Evolutionary conservation across 1,140 invertebrate genomes (phyloP).

Genomic region (Aphelenchoides fujianensis): DNA sequence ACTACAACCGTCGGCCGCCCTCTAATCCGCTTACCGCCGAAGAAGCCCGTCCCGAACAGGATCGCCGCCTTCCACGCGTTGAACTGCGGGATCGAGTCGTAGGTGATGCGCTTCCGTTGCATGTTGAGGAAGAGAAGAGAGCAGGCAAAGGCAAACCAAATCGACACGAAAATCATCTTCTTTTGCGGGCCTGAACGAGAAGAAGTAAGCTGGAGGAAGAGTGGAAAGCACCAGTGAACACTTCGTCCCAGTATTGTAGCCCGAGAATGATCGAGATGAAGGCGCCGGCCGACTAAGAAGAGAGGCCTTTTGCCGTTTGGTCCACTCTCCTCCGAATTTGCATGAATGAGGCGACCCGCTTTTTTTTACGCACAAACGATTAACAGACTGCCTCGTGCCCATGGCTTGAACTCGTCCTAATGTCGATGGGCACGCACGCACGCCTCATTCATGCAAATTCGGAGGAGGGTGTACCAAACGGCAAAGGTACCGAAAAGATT

Average conservation of each 20-base stretch:
- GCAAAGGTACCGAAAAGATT: too few species aligned
- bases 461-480: too few species aligned
- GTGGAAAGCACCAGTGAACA: conserved; percentile 22
- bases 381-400: too few species aligned
- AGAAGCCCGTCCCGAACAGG: conserved; percentile 49
- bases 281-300: conserved; percentile 42
- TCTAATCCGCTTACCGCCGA: conserved; percentile 52
- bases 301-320: too few species aligned
- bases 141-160: conserved; percentile 58
- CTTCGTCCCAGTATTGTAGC: conserved; percentile 36
- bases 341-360: too few species aligned
- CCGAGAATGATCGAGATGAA: conserved; percentile 50
- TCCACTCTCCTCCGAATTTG: too few species aligned
- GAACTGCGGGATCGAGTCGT: conserved; percentile 41
- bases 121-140: conserved; percentile 52
- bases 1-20: too few species aligned
- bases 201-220: too few species aligned
- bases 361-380: too few species aligned
- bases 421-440: too few species aligned
- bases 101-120: conserved; percentile 50
- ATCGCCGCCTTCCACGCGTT: conserved; percentile 43
- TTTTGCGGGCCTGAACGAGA: conserved; percentile 36
- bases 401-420: too few species aligned
- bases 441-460: too few species aligned
- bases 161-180: conserved; percentile 59